phyloP scores from a whole-genome alignment of 2,797 vertebrate genomes.

The Neosilurus mollespiculum region DNA sequence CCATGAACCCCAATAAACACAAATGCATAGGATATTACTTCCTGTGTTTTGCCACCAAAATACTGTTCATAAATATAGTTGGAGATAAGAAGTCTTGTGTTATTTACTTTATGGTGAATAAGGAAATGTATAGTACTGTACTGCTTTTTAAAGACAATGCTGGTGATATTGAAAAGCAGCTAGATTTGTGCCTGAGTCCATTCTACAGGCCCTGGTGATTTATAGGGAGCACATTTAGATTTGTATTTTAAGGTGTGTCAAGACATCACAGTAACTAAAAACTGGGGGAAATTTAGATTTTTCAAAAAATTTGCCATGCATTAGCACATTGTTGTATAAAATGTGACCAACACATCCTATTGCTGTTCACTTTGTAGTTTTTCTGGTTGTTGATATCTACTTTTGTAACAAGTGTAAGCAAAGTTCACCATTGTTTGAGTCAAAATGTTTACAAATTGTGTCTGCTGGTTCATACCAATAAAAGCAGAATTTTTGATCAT shows the following conservation, averaged over 20 bases:
- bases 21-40: constrained; percentile 14
- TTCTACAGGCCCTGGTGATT: constrained; percentile 15
- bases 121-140: constrained; percentile 51
- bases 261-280: neutral
- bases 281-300: neutral
- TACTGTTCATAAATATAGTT: constrained; percentile 22
- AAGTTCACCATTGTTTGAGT: constrained; percentile 29
- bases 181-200: constrained; percentile 23
- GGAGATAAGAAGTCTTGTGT: constrained; percentile 15
- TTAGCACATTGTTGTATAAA: constrained; percentile 36
- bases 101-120: constrained; percentile 34
- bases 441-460: constrained; percentile 46
- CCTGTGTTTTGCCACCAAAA: constrained; percentile 18
- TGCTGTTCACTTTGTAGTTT: constrained; percentile 37
- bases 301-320: neutral
- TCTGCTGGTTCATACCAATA: constrained; percentile 42
- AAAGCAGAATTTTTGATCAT: constrained; percentile 31
- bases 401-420: constrained; percentile 38
- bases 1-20: constrained; percentile 25
- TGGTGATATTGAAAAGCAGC: constrained; percentile 42
- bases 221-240: constrained; percentile 10
- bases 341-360: constrained; percentile 38
- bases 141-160: constrained; percentile 52
- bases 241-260: neutral
- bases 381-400: constrained; percentile 25